These are phyloP conservation scores for Amazona finschi DNA, from an alignment of 2,797 vertebrate species.

Conservation along the genomic window DNA sequence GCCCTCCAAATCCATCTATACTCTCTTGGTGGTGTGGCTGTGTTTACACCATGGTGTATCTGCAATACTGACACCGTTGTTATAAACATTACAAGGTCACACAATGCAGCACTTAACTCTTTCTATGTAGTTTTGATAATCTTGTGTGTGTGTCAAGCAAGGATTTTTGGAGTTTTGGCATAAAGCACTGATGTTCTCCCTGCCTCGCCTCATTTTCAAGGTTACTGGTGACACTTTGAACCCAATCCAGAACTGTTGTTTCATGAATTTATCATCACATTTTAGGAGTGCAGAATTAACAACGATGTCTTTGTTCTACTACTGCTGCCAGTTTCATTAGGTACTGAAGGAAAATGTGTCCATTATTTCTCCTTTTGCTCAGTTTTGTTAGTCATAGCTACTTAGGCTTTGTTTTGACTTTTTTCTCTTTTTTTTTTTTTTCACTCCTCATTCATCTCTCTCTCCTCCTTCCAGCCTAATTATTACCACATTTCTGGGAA, in stretches of 20 bases:
- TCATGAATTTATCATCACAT: neutral
- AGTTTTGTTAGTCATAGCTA: slow-evolving; percentile 7
- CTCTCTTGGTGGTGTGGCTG: neutral
- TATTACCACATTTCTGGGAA: slow-evolving; percentile 22
- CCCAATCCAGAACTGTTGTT: neutral
- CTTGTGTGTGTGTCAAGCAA: neutral
- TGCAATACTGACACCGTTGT: neutral
- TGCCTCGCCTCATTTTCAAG: neutral
- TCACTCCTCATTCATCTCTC: neutral
- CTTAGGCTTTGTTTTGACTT: neutral
- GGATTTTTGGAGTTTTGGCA: neutral
- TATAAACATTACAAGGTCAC: neutral
- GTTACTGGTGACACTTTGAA: neutral
- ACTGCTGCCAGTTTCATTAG: neutral
- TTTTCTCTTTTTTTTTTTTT: neutral
- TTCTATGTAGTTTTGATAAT: neutral
- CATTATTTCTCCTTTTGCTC: neutral
- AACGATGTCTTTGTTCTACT: neutral
- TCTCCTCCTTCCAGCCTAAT: neutral
- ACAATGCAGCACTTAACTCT: neutral
- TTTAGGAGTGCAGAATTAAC: neutral
- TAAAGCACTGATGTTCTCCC: neutral
- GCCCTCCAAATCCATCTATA: neutral
- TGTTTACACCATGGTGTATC: neutral
- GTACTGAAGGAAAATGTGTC: neutral